Conservation (phyloP, 2,113 vertebrate genomes). For the Raja brachyura region DNA sequence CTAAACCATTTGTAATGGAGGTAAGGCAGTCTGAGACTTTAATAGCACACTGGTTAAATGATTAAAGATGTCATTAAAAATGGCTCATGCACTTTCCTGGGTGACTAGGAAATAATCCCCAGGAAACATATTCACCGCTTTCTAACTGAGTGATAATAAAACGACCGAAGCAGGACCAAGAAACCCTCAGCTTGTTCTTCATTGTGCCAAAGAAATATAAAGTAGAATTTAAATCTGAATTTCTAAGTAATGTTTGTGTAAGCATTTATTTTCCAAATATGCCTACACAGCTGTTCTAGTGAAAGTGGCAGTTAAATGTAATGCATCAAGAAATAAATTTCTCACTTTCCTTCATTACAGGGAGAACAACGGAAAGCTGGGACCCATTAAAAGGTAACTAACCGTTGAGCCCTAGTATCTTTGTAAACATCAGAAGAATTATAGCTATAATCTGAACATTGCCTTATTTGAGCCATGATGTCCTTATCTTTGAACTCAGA, state of each 20-base stretch:
- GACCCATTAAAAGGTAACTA: not conserved
- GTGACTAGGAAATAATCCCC: not conserved
- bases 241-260: not conserved
- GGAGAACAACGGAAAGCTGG: not conserved
- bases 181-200: not conserved
- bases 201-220: not conserved
- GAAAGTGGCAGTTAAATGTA: not conserved
- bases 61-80: not conserved
- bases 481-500: not conserved
- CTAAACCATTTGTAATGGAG: not conserved
- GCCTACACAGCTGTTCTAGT: not conserved
- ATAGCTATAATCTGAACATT: not conserved
- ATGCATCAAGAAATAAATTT: not conserved
- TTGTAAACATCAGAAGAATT: not conserved
- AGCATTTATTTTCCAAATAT: not conserved
- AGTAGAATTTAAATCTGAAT: not conserved
- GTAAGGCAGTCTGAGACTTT: not conserved
- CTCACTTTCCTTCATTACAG: not conserved
- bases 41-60: not conserved
- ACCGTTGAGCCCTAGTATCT: not conserved
- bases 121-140: not conserved
- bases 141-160: not conserved
- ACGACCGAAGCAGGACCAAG: not conserved
- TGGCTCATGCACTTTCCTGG: not conserved
- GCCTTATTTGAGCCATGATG: not conserved